A percentile compares a stretch with the other conserved stretches of the same genome.
phyloP scores from a whole-genome alignment of 1,140 invertebrate genomes.

The Tenebrio molitor region DNA sequence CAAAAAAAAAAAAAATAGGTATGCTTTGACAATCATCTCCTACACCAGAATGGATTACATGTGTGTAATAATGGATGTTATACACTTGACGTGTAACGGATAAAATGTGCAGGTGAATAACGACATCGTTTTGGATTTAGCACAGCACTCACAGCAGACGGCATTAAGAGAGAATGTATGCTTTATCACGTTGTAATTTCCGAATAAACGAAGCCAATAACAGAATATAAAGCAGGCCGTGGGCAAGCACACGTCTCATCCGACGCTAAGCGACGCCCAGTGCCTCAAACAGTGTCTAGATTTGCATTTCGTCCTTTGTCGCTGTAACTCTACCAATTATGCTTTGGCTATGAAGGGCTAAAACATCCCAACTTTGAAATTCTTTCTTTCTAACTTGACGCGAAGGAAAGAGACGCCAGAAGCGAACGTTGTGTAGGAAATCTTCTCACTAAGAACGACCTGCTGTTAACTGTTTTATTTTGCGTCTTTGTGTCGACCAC shows the following conservation, averaged over 20 bases:
- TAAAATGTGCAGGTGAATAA: too few species aligned
- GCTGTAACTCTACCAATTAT: conserved; percentile 52
- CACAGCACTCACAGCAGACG: not conserved
- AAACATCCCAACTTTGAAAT: not conserved
- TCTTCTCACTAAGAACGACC: conserved; percentile 27
- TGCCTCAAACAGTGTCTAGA: conserved; percentile 47
- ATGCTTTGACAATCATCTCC: too few species aligned
- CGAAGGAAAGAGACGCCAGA: not conserved
- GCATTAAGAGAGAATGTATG: conserved; percentile 41
- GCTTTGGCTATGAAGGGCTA: conserved; percentile 31
- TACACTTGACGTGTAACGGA: too few species aligned
- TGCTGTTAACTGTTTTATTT: conserved; percentile 54
- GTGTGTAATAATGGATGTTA: too few species aligned
- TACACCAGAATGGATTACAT: too few species aligned
- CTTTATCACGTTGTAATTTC: conserved; percentile 56
- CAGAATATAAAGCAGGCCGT: conserved; percentile 48
- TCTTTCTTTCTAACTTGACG: conserved; percentile 3
- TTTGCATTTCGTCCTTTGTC: conserved; percentile 54
- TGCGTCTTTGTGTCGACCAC: conserved; percentile 53
- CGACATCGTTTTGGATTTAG: too few species aligned
- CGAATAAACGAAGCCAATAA: conserved; percentile 59
- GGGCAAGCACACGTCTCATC: conserved; percentile 48
- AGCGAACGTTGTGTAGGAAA: not conserved
- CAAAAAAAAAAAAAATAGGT: too few species aligned
- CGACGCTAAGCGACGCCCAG: conserved; percentile 48